Percentiles rank a stretch among this genome's conserved stretches.
These are phyloP conservation scores for Tetraodon nigroviridis DNA, from an alignment of 2,113 vertebrate species.

Conservation along the genomic window DNA sequence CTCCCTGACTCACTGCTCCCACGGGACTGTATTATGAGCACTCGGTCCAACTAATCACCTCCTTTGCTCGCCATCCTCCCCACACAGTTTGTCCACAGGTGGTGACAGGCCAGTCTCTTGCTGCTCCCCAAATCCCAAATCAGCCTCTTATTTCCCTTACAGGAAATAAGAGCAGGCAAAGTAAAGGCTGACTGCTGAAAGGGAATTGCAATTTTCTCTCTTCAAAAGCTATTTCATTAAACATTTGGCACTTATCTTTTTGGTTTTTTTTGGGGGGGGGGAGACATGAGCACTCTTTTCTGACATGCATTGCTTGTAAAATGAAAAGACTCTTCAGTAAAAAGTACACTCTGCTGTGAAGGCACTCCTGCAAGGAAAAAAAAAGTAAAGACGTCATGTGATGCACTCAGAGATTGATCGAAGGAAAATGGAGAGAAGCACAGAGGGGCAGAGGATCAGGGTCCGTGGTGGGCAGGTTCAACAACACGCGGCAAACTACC, in stretches of 20 bases:
- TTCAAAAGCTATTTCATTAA: conserved; percentile 16
- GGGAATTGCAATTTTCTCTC: conserved; percentile 13
- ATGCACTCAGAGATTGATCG: too few relatives aligned
- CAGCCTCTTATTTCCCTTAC: conserved; percentile 7
- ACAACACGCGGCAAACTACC: too few relatives aligned
- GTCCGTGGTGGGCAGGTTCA: too few relatives aligned
- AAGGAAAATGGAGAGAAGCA: too few relatives aligned
- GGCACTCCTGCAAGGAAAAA: not conserved
- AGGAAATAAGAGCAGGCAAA: not conserved
- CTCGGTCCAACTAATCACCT: conserved; percentile 66
- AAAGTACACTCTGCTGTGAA: not conserved
- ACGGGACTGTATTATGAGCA: conserved; percentile 63
- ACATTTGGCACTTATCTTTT: not conserved
- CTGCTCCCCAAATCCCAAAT: conserved; percentile 7
- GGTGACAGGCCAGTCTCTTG: conserved; percentile 35
- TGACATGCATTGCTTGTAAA: conserved; percentile 19
- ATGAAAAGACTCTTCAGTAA: conserved; percentile 19
- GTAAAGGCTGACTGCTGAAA: conserved; percentile 8
- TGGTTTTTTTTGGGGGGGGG: conserved; percentile 4
- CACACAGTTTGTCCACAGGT: conserved; percentile 55
- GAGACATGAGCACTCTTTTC: conserved; percentile 2
- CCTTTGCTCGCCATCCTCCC: conserved; percentile 58
- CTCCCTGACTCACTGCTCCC: conserved; percentile 60
- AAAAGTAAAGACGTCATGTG: too few relatives aligned
- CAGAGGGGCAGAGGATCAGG: too few relatives aligned